These are phyloP conservation scores for Ypsolopha sequella DNA, from an alignment of 2,888 invertebrate genomes.

Conservation along the genomic window DNA sequence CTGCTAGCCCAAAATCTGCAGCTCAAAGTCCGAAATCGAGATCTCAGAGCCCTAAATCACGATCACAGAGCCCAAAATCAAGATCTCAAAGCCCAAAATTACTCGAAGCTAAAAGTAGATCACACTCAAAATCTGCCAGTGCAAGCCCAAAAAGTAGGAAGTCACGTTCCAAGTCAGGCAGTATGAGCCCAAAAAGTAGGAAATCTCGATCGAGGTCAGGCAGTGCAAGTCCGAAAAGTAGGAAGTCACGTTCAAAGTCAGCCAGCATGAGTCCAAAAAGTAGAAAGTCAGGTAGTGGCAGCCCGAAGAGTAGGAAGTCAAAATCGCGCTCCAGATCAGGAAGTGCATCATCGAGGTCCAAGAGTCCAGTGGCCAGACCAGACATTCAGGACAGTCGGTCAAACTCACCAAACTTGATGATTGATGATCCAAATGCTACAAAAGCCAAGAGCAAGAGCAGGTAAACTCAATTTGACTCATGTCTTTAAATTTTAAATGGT, in stretches of 20 bases:
- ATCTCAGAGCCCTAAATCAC: slow-evolving; percentile 13
- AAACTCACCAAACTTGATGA: slow-evolving; percentile 65
- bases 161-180: slow-evolving; percentile 28
- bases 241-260: slow-evolving; percentile 47
- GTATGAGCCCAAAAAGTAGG: slow-evolving; percentile 24
- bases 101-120: slow-evolving; percentile 32
- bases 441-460: slow-evolving; percentile 54
- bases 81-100: slow-evolving; percentile 42
- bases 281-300: slow-evolving; percentile 18
- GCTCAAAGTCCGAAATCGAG: slow-evolving; percentile 10
- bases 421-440: slow-evolving; percentile 53
- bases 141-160: slow-evolving; percentile 20
- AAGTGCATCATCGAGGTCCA: slow-evolving; percentile 41
- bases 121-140: slow-evolving; percentile 1
- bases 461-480: slow-evolving; percentile 19
- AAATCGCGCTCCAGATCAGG: slow-evolving; percentile 25
- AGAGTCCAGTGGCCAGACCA: slow-evolving; percentile 38
- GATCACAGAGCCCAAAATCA: slow-evolving; percentile 32
- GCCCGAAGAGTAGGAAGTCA: slow-evolving; percentile 38
- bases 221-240: slow-evolving; percentile 24
- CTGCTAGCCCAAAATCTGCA: neutral
- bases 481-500: neutral
- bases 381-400: slow-evolving; percentile 58
- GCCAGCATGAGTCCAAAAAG: slow-evolving; percentile 26
- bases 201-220: slow-evolving; percentile 17